Evolutionary conservation across 2,113 vertebrate genomes (phyloP).

Genomic region (Eretmochelys imbricata): DNA sequence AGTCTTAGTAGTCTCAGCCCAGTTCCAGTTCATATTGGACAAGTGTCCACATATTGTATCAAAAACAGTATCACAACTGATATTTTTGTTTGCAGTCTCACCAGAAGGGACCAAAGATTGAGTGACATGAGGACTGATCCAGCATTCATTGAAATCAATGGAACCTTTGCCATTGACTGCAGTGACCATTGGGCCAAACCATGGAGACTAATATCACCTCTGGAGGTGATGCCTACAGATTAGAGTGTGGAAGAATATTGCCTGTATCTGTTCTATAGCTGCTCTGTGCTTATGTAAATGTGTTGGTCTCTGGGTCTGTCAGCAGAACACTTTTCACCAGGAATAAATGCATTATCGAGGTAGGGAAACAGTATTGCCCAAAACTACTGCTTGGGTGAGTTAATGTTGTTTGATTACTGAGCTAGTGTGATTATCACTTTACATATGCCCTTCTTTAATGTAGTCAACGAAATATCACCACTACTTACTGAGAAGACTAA

Average conservation of each 20-base stretch:
- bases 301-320: rapidly evolving
- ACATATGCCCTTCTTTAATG: not conserved
- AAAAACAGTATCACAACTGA: not conserved
- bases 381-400: not conserved
- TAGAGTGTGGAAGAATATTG: rapidly evolving
- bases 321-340: not conserved
- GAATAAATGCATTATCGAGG: not conserved
- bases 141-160: no score
- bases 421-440: not conserved
- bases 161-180: not conserved
- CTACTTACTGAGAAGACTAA: not conserved
- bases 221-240: rapidly evolving
- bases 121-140: not conserved
- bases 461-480: not conserved
- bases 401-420: conserved; percentile 1
- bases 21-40: not conserved
- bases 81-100: not conserved
- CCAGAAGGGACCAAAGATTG: not conserved
- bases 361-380: not conserved
- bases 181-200: not conserved
- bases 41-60: rapidly evolving
- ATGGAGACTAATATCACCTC: rapidly evolving
- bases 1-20: not conserved
- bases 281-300: not conserved
- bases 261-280: not conserved